Evolutionary conservation across 2,888 invertebrate species (phyloP), one percentile per base, ranked within the genome.

Genomic region (Neoscelio sp.): DNA sequence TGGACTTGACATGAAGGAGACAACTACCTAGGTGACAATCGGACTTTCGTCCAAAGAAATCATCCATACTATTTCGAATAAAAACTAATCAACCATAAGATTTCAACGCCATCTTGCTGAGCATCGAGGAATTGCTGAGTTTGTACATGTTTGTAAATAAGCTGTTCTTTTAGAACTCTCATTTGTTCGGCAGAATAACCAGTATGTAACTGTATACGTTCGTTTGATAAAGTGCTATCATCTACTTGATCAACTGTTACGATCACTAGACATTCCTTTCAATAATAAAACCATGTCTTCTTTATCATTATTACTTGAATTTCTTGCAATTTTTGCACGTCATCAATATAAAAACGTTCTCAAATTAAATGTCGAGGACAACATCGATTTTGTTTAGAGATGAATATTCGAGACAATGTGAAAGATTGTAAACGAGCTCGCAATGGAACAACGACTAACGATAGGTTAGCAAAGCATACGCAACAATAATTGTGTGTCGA

Each of bases 11-110:
- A 10, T 4, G 73, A 78, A 23, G 33, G 73, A 13, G n/a, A n/a
- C n/a, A n/a, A n/a, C n/a, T n/a, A n/a, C n/a, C n/a, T n/a, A n/a
- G n/a, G n/a, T n/a, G n/a, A 62, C 73, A 0, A 56, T 78, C 0
- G 67, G 78, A 0, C 23, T 78, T 8, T 73, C 62, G 67, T 73
- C 67, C 6, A 12, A 23, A 38, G 35, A 68, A 10, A 70, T 70
- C 10, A 70, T 48, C n/a, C 54, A 35, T 6, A 3, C 15, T 0
- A 38, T 67, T n/a, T 23, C n/a, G n/a, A n/a, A n/a, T n/a, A n/a
- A n/a, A n/a, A n/a, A n/a, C n/a, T n/a, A n/a, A n/a, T n/a, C n/a
- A n/a, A n/a, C n/a, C n/a, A n/a, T n/a, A n/a, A n/a, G n/a, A n/a
- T n/a, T n/a, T n/a, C n/a, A n/a, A n/a, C n/a, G n/a, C n/a, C n/a